Conservation (phyloP, 2,797 vertebrate genomes). For the Sebastes flavidus region DNA sequence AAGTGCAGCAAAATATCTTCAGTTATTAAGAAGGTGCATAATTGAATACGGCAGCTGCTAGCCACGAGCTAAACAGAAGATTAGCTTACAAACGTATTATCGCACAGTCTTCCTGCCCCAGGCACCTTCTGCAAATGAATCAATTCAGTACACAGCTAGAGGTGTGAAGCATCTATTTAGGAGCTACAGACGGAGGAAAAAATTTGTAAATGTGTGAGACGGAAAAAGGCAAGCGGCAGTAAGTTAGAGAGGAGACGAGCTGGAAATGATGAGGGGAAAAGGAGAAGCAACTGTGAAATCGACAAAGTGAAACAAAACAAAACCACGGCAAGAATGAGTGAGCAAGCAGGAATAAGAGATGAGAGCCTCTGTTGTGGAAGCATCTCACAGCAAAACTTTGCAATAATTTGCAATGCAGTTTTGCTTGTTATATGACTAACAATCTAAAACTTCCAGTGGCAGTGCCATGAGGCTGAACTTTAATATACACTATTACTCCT, state of each 20-base stretch:
- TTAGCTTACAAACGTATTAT: constrained; percentile 62
- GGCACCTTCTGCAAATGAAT: constrained; percentile 54
- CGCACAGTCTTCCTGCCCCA: constrained; percentile 36
- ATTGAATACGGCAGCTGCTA: constrained; percentile 57
- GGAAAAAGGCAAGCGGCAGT: neutral
- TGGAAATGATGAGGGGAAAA: neutral
- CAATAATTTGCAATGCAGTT: neutral
- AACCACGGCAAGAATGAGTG: constrained; percentile 10
- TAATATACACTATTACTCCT: neutral
- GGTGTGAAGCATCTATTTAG: constrained; percentile 51
- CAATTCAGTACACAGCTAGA: constrained; percentile 52
- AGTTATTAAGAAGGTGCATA: constrained; percentile 62
- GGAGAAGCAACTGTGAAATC: neutral
- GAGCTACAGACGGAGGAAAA: constrained; percentile 11
- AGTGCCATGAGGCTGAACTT: neutral
- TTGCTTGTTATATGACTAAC: neutral
- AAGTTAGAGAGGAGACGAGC: constrained; percentile 11
- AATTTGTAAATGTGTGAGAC: constrained; percentile 20
- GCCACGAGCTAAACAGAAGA: constrained; percentile 57
- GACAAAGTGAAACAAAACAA: constrained; percentile 1
- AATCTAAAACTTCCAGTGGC: neutral
- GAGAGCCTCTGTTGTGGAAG: neutral
- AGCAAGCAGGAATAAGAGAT: neutral
- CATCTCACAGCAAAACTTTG: neutral
- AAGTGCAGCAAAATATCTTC: constrained; percentile 35